Conservation (phyloP, 2,113 vertebrate species). For the Platysteira castanea region DNA sequence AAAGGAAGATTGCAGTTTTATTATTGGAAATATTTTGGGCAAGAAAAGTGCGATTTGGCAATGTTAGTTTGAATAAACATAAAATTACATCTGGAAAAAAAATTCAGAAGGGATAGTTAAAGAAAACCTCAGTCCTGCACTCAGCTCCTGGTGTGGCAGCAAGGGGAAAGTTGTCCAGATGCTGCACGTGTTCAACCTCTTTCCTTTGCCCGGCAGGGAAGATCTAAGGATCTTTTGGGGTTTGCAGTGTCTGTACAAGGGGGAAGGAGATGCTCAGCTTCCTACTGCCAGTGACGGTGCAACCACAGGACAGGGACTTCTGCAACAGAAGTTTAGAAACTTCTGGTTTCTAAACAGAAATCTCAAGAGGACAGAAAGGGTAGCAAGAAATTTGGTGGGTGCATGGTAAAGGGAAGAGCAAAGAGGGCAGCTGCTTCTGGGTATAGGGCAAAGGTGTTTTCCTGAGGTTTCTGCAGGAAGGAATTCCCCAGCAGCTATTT, state of each 20-base stretch:
- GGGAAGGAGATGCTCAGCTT: background rate
- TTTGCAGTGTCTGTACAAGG: background rate
- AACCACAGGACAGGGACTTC: background rate
- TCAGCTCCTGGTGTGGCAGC: background rate
- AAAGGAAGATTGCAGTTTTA: background rate
- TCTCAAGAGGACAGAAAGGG: background rate
- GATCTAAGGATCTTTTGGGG: background rate
- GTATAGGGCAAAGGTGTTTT: background rate
- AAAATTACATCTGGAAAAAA: background rate
- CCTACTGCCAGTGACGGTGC: accelerated
- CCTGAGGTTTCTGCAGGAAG: background rate
- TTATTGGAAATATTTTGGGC: background rate
- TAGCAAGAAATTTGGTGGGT: background rate
- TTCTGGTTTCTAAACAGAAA: too few species aligned
- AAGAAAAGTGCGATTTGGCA: background rate
- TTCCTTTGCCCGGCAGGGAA: background rate
- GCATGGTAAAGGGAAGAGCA: background rate
- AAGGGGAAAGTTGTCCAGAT: background rate
- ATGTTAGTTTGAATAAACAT: background rate
- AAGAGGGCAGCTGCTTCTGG: background rate
- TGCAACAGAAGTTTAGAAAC: too few species aligned
- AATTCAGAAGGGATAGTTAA: background rate
- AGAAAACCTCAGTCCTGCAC: background rate
- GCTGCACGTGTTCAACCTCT: background rate
- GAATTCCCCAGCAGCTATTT: background rate